phyloP scores from a whole-genome alignment of 2,797 vertebrate species.

The Anableps anableps region DNA sequence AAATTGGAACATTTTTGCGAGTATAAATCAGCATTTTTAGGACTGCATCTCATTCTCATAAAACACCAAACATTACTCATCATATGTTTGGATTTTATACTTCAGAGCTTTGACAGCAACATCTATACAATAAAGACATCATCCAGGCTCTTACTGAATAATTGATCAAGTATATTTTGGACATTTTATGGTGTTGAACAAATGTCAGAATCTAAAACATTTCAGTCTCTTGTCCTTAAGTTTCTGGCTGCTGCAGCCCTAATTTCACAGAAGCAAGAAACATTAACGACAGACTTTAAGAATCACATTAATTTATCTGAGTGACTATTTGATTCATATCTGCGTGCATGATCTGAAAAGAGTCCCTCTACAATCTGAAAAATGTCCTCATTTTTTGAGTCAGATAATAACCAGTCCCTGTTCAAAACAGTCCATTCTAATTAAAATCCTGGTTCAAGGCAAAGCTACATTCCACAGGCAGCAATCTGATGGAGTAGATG shows the following conservation, averaged over 20 bases:
- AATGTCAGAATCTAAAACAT: constrained; percentile 33
- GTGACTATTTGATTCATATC: constrained; percentile 66
- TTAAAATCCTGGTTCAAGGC: constrained; percentile 67
- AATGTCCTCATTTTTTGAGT: constrained; percentile 51
- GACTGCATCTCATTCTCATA: neutral
- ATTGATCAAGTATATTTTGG: constrained; percentile 18
- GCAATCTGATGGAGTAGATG: constrained; percentile 69
- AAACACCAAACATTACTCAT: neutral
- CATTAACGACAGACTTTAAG: constrained; percentile 49
- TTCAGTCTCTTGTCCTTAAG: constrained; percentile 41
- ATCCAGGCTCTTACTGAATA: constrained; percentile 25
- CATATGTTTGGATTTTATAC: neutral
- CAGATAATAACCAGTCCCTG: constrained; percentile 67
- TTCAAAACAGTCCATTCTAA: constrained; percentile 75
- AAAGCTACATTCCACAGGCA: constrained; percentile 67
- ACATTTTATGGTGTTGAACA: constrained; percentile 26
- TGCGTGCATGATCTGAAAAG: constrained; percentile 56
- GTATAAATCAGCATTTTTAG: neutral
- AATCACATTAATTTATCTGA: constrained; percentile 61
- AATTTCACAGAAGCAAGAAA: constrained; percentile 60
- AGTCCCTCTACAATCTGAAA: constrained; percentile 53
- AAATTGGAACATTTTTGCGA: neutral
- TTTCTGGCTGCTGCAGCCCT: constrained; percentile 48
- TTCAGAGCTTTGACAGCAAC: neutral
- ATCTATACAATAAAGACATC: constrained; percentile 12